These are phyloP conservation scores for Fregata magnificens DNA, from an alignment of 2,113 vertebrate species.

Conservation along the genomic window DNA sequence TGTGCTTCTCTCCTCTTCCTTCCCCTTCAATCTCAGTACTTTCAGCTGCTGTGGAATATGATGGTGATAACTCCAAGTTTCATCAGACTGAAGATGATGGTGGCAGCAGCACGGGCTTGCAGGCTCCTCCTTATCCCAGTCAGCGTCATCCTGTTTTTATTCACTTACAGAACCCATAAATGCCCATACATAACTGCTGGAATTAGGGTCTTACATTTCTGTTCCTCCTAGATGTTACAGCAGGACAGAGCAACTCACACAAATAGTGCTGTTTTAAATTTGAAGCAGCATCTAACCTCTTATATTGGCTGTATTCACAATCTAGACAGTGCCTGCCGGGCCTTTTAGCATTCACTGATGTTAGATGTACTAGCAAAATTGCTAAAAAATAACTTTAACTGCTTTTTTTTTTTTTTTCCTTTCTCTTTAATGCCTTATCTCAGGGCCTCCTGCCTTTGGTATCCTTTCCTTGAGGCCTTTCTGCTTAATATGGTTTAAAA, in stretches of 20 bases:
- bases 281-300: neutral
- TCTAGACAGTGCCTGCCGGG: neutral
- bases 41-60: neutral
- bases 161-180: neutral
- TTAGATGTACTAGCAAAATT: neutral
- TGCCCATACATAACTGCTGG: neutral
- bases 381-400: neutral
- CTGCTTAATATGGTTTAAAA: neutral
- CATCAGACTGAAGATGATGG: neutral
- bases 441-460: neutral
- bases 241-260: neutral
- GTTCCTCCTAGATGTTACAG: neutral
- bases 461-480: neutral
- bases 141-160: neutral
- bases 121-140: neutral
- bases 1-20: neutral
- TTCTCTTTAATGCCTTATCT: neutral
- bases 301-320: neutral
- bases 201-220: neutral
- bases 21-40: neutral
- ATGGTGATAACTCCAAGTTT: neutral
- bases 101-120: neutral
- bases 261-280: neutral
- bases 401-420: fast-evolving
- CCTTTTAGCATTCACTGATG: neutral